Base-by-base conservation (phyloP, 1,140 invertebrate species). In the Drosophila burlai region DNA sequence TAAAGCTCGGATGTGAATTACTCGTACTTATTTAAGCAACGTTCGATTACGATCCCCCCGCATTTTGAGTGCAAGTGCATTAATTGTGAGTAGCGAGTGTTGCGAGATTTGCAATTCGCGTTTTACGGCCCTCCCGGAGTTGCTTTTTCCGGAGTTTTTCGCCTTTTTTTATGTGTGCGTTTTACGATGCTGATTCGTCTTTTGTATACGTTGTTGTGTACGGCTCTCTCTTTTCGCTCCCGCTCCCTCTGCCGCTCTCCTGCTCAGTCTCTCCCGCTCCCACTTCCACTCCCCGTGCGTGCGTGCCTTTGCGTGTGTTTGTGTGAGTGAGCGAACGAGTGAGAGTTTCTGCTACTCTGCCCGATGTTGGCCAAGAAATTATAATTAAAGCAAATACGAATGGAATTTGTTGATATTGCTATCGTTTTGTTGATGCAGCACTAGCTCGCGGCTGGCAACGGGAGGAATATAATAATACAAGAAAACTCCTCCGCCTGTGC, bases 131-230 rank as follows among this genome's bases (percentile, higher is more conserved):
- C 21, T 80, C 60, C 62, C 60, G 76, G 34, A 40, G 42, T 66
- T 45, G 15, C 54, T 76, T 83, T 86, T 72, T 67, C 74, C 69
- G 62, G 63, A 71, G 66, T 76, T 80, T 79, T 80, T 62, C 43
- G 36, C 43, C 75, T 72, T 63, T 69, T 65, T 69, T 81, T 49
- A 52, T 75, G 72, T 65, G 42, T 63, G 66, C 76, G 76, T 74
- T 73, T 82, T 81, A 85, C 82, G 83, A 87, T 86, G 82, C 82
- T 85, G 82, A 82, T 86, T 87, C 84, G 83, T 81, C 73, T 84
- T 83, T 89, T 87, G 84, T 87, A 75, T 87, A 87, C 80, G 78
- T 79, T 77, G 76, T 61, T 77, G 76, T 61, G 65, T 78, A 61
- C 76, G 67, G 58, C 50, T 78, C 57, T 59, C 52, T 50, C 67